Evolutionary conservation across 1,140 invertebrate species (phyloP), one percentile per base, ranked within the genome.

Genomic region (Delia radicum): DNA sequence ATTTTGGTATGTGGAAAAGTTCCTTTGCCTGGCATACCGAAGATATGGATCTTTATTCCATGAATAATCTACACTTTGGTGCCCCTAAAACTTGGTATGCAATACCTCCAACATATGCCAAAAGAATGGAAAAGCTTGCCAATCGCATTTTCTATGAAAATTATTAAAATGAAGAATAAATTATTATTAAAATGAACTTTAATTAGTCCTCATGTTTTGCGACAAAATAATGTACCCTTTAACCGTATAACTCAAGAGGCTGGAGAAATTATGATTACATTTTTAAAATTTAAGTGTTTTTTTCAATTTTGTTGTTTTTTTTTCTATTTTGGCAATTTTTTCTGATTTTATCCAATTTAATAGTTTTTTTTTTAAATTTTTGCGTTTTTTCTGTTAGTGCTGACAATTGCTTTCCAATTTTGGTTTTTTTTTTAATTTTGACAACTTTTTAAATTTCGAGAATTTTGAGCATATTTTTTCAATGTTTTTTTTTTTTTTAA

Each of bases 1-100:
- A 99, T 86, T 99, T 99, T 88, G 98, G 98, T 15, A 99, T 99
- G 97, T 99, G 97, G 97, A 99, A 99, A 87, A 98, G 97, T 0
- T 98, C 96, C 0, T 99, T 99, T 88, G 95, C 97, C 0, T 99
- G 98, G 98, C 98, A 99, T 81, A 99, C 97, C 0, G 98, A 99
- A 88, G 98, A 99, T 81, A 99, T 99, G 97, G 98, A 99, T 88
- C 87, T 99, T 0, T 99, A 99, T 87, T 98, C 96, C 0, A 99
- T 99, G 73, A 99, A 99, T 87, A 99, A 98, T 88, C 87, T 99
- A 21, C 98, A 99, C 86, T 97, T 95, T 89, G 89, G 89, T 29
- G 92, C 92, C 6, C 97, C 98, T 0, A 99, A 99, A 87, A 97
- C 96, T 0, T 99, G 98, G 97, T 98, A 99, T 87, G 93, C 94